Evolutionary conservation across 2,113 vertebrate species (phyloP), one percentile per base, ranked within the genome.

Genomic region (Callochromis pleurospilus): DNA sequence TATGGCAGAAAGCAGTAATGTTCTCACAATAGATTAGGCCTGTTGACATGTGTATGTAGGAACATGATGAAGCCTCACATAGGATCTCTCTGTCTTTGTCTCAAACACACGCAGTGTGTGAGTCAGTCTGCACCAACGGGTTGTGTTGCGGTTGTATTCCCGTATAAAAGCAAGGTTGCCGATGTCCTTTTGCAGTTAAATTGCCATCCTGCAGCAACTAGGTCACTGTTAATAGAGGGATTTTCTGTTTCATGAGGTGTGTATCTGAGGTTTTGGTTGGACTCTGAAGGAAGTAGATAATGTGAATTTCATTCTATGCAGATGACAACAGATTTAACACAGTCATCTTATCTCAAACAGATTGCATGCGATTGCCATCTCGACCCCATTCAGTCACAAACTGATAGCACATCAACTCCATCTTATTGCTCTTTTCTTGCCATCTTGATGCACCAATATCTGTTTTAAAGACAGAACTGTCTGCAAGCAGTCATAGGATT

Each of bases 11-110:
- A 89, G 83, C 62, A 83, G 86, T 47, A 77, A 84, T 87, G 79
- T 86, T 93, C 91, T 95, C 89, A 91, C 91, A 88, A 82, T 89
- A 91, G 84, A 87, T 87, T 45, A 83, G 90, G 86, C 9, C 38
- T 84, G 91, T 86, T 95, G 93, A 94, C 90, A 89, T 86, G 84
- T 90, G 87, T 93, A 89, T 80, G 84, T 45, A 42, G 9, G 29
- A 49, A 81, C n/a, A 29, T 47, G 81, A 75, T 19, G 82, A 36
- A 83, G 82, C 45, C 81, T 8, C 73, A 84, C 80, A 68, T 38
- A 31, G 11, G 51, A 5, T 29, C 42, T 31, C 24, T 49, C 24
- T 75, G 21, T 47, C 68, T 38, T 40, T 29, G 21, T 47, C 70
- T 47, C 15, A 47, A 10, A 75, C 6, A 51, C 73, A 77, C 0